Percentiles rank a stretch among this genome's conserved stretches.
These are phyloP conservation scores for Etheostoma spectabile DNA, from an alignment of 2,113 vertebrate genomes.

Conservation along the genomic window DNA sequence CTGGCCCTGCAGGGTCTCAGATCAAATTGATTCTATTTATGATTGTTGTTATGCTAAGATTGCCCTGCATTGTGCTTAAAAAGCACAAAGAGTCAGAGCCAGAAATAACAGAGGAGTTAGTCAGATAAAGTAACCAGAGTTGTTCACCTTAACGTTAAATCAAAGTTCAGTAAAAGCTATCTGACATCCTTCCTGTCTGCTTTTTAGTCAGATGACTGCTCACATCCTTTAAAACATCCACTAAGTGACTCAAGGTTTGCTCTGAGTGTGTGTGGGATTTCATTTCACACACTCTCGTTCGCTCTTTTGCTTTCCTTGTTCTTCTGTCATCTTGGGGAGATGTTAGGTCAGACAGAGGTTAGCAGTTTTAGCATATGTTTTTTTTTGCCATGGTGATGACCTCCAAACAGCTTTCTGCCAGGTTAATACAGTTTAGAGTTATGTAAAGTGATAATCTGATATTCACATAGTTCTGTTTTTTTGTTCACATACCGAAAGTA, in stretches of 20 bases:
- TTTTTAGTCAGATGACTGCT: slow-evolving; percentile 59
- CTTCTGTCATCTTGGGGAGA: slow-evolving; percentile 32
- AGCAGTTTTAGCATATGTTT: slow-evolving; percentile 34
- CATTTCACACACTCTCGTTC: slow-evolving; percentile 14
- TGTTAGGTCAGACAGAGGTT: slow-evolving; percentile 41
- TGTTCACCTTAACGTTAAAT: slow-evolving; percentile 52
- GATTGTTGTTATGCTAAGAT: slow-evolving; percentile 41
- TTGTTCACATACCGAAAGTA: slow-evolving; percentile 44
- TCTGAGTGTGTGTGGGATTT: slow-evolving; percentile 37
- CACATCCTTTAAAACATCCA: slow-evolving; percentile 45
- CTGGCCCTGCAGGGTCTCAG: slow-evolving; percentile 46
- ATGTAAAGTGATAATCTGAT: slow-evolving; percentile 57
- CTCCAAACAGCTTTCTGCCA: slow-evolving; percentile 53
- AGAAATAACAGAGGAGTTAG: slow-evolving; percentile 11
- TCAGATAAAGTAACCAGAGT: slow-evolving; percentile 41
- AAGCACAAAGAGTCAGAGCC: slow-evolving; percentile 20
- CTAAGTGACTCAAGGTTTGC: slow-evolving; percentile 43
- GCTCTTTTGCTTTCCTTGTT: slow-evolving; percentile 26
- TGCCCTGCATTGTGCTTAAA: slow-evolving; percentile 27
- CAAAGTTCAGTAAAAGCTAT: slow-evolving; percentile 27
- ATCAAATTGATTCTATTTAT: slow-evolving; percentile 49
- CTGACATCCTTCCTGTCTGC: slow-evolving; percentile 41
- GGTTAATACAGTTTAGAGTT: slow-evolving; percentile 42
- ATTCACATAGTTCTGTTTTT: slow-evolving; percentile 56
- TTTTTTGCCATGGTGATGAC: slow-evolving; percentile 49